These are phyloP conservation scores for Thamnophis elegans DNA, from an alignment of 2,797 vertebrate genomes.

Conservation along the genomic window DNA sequence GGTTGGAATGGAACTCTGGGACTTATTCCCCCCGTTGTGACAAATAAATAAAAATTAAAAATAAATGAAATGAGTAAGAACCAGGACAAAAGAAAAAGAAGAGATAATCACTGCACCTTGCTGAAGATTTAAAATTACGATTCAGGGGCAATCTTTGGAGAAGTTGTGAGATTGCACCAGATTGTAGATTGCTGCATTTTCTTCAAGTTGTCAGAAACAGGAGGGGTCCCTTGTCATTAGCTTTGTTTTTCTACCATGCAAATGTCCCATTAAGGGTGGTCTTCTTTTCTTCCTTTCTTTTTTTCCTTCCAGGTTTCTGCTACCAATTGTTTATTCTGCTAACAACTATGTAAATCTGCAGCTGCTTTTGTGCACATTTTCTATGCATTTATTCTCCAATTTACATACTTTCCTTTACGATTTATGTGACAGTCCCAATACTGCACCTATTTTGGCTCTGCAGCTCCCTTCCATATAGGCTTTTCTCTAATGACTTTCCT, in stretches of 20 bases:
- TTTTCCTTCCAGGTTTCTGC: not conserved
- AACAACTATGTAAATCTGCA: not conserved
- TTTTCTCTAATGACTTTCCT: not conserved
- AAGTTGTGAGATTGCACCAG: not conserved
- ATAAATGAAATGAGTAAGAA: not conserved
- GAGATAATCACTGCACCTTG: not conserved
- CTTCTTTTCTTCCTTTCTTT: too few species aligned
- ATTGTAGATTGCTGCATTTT: not conserved
- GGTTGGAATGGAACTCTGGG: not conserved
- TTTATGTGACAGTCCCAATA: not conserved
- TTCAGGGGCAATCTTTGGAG: not conserved
- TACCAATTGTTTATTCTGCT: not conserved
- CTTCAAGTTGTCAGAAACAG: not conserved
- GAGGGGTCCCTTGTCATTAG: not conserved
- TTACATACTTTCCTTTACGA: not conserved
- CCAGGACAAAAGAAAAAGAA: not conserved
- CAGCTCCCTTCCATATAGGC: not conserved
- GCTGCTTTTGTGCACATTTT: not conserved
- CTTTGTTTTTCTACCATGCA: not conserved
- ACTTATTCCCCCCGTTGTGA: not conserved
- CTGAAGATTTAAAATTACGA: not conserved
- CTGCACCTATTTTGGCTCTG: not conserved
- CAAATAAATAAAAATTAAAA: not conserved
- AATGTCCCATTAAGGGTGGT: not conserved
- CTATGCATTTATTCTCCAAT: not conserved